A percentile compares a stretch with the other conserved stretches of the same genome.
Conservation (phyloP, 2,113 vertebrate species). For the Ptychochromis oligacanthus region DNA sequence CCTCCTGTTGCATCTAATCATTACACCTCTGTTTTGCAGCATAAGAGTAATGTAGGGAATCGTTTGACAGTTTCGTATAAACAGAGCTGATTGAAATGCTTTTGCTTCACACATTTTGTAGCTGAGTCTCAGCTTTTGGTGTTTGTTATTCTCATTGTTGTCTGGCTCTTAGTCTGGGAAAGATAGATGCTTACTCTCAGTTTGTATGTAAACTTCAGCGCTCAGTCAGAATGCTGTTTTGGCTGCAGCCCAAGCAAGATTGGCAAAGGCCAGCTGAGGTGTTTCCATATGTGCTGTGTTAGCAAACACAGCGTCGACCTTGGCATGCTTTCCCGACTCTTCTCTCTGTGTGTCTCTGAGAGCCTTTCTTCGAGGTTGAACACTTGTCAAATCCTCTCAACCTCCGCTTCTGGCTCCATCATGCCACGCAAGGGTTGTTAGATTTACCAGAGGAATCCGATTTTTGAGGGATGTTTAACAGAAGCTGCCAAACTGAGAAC, state of each 20-base stretch:
- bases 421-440: slow-evolving; percentile 21
- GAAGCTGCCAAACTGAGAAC: slow-evolving; percentile 47
- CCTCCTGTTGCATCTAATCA: slow-evolving; percentile 41
- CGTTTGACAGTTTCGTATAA: neutral
- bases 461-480: slow-evolving; percentile 48
- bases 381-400: slow-evolving; percentile 22
- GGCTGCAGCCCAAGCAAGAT: slow-evolving; percentile 41
- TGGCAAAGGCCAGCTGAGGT: slow-evolving; percentile 46
- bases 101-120: neutral
- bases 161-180: neutral
- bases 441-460: slow-evolving; percentile 35
- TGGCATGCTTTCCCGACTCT: slow-evolving; percentile 32
- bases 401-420: slow-evolving; percentile 39
- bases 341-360: neutral
- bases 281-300: slow-evolving; percentile 61
- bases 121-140: neutral
- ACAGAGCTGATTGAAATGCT: neutral
- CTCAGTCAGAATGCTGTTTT: slow-evolving; percentile 22
- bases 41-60: neutral
- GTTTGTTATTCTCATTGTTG: slow-evolving; percentile 4
- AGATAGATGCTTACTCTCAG: neutral
- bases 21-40: slow-evolving; percentile 19
- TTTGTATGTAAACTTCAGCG: slow-evolving; percentile 31
- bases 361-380: slow-evolving; percentile 19
- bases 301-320: slow-evolving; percentile 53